phyloP scores from a whole-genome alignment of 2,888 invertebrate species.

The Gryllus longicercus region DNA sequence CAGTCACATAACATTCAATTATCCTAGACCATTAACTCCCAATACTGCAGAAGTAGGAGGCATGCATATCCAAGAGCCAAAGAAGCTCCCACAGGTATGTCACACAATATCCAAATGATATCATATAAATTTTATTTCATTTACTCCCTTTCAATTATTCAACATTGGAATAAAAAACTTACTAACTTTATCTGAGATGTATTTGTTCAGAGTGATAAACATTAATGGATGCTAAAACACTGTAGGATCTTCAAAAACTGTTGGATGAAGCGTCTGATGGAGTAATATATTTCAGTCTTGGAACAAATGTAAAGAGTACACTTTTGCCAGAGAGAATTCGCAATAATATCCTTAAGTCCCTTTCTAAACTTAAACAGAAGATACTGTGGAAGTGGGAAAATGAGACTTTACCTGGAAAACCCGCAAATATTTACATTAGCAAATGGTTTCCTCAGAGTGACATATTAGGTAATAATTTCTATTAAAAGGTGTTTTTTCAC shows the following conservation, averaged over 20 bases:
- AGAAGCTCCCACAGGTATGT: not conserved
- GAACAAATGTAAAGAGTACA: not conserved
- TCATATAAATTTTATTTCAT: too few relatives aligned
- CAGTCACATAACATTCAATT: not conserved
- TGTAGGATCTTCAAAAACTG: not conserved
- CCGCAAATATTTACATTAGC: not conserved
- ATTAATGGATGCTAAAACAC: too few relatives aligned
- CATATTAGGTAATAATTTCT: not conserved
- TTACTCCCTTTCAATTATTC: too few relatives aligned
- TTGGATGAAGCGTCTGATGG: not conserved
- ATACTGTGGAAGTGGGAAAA: constrained; percentile 21
- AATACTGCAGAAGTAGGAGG: constrained; percentile 19
- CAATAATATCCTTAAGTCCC: not conserved
- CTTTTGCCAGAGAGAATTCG: not conserved
- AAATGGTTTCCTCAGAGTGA: constrained; percentile 25
- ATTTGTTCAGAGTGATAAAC: too few relatives aligned
- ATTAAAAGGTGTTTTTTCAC: too few relatives aligned
- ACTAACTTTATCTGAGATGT: too few relatives aligned
- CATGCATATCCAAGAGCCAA: constrained; percentile 1
- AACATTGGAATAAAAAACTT: too few relatives aligned
- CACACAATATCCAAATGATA: too few relatives aligned
- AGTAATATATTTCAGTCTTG: not conserved
- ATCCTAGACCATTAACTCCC: not conserved
- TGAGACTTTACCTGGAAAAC: not conserved
- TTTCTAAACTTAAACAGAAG: constrained; percentile 22